Evolutionary conservation across 2,888 invertebrate genomes (phyloP), one percentile per base, ranked within the genome.

Genomic region (Microchrysa polita): DNA sequence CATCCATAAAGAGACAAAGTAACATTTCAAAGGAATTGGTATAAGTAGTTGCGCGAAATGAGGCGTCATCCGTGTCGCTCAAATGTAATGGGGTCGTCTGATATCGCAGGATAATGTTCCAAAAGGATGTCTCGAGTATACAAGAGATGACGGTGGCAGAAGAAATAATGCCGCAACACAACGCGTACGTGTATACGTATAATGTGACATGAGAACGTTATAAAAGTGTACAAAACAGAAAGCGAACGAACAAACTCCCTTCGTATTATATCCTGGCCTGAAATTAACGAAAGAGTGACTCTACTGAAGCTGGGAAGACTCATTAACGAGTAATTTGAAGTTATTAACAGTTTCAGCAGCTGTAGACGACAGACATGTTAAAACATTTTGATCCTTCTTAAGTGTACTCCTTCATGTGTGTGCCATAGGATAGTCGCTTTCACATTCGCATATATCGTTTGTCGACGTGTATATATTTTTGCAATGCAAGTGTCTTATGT

Each of bases 81-180:
- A 59, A 59, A 59, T 23, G 59, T 59, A 59, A 59, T 23, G 59
- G 59, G 59, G 59, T 59, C 59, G 59, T 59, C 59, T 59, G 59
- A 59, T 59, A 59, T 59, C 23, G 14, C n/a, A 59, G 59, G 59
- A 59, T 59, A 23, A 23, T 22, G 23, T 23, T 59, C 23, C 23
- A 59, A 34, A 59, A 59, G 59, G 59, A 59, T 23, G 59, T 59
- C 59, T 59, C 27, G 59, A 23, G 59, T 59, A 23, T 48, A 48
- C 48, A 48, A 48, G 12, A 7, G 48, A n/a, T n/a, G 27, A 34
- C 4, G 27, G 27, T 34, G n/a, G 7, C 27, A 34, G 27, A 34
- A 34, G 27, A 34, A 34, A 34, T 34, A 34, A 34, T 34, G 27
- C 7, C 27, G 27, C 7, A 34, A 34, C 27, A 34, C 7, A 34